phyloP scores from a whole-genome alignment of 2,888 invertebrate genomes.

The Apamea anceps region DNA sequence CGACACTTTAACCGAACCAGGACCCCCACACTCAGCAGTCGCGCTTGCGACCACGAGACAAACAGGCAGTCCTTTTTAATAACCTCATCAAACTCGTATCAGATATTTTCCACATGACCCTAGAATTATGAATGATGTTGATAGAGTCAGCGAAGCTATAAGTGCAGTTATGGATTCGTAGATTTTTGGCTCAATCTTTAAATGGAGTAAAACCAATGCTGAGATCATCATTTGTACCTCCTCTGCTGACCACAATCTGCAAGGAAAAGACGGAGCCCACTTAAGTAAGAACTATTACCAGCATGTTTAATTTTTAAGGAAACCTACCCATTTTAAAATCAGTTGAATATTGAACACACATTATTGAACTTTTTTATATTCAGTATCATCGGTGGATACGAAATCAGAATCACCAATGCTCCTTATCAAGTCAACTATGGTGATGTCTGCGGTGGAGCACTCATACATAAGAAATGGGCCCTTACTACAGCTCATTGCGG shows the following conservation, averaged over 20 bases:
- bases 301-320: no score
- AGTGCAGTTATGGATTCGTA: no score
- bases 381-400: conserved; percentile 81
- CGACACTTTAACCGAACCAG: no score
- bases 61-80: no score
- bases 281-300: not conserved
- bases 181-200: no score
- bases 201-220: no score
- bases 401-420: conserved; percentile 74
- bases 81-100: not conserved
- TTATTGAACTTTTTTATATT: not conserved
- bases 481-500: conserved; percentile 85
- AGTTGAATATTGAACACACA: not conserved
- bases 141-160: not conserved
- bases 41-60: no score
- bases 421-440: conserved; percentile 84
- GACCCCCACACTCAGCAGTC: no score
- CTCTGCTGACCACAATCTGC: not conserved
- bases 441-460: conserved; percentile 80
- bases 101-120: not conserved
- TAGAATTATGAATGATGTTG: not conserved
- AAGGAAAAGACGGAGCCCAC: not conserved
- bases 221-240: no score
- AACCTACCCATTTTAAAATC: not conserved
- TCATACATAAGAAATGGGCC: conserved; percentile 78